Conservation (phyloP, 2,113 vertebrate genomes). For the Cinclus mexicanus region DNA sequence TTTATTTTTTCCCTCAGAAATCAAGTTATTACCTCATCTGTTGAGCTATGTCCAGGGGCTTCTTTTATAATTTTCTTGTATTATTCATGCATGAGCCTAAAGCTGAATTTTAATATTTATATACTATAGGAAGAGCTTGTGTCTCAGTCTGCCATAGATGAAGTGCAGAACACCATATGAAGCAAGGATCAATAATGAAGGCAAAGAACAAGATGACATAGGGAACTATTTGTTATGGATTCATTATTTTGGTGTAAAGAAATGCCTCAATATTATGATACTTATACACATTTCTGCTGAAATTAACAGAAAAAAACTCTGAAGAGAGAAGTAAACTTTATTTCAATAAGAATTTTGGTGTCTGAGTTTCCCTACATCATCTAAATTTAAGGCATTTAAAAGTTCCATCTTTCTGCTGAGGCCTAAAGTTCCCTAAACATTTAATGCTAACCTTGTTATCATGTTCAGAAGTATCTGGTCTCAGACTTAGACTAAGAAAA, state of each 20-base stretch:
- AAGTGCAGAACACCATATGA: not conserved
- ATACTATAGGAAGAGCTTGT: not conserved
- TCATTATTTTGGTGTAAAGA: not conserved
- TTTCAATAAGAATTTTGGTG: not conserved
- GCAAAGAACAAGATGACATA: not conserved
- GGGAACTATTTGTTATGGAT: not conserved
- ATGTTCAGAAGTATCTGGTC: not conserved
- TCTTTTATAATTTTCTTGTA: not conserved
- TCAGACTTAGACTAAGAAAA: not conserved
- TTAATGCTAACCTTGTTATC: not conserved
- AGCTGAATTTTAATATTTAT: conserved; percentile 6
- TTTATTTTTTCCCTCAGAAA: not conserved
- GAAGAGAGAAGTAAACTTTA: not conserved
- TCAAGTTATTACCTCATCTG: not conserved
- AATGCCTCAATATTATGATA: not conserved
- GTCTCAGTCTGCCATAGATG: not conserved
- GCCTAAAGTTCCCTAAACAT: not conserved
- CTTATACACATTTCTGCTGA: not conserved
- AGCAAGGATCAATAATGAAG: not conserved
- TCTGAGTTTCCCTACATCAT: not conserved
- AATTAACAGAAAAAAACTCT: not conserved
- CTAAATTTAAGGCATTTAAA: not conserved
- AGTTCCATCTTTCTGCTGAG: not conserved
- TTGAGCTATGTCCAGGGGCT: not conserved
- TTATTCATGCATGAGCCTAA: not conserved